Evolutionary conservation across 1,140 invertebrate genomes (phyloP).

Genomic region (Listronotus bonariensis): DNA sequence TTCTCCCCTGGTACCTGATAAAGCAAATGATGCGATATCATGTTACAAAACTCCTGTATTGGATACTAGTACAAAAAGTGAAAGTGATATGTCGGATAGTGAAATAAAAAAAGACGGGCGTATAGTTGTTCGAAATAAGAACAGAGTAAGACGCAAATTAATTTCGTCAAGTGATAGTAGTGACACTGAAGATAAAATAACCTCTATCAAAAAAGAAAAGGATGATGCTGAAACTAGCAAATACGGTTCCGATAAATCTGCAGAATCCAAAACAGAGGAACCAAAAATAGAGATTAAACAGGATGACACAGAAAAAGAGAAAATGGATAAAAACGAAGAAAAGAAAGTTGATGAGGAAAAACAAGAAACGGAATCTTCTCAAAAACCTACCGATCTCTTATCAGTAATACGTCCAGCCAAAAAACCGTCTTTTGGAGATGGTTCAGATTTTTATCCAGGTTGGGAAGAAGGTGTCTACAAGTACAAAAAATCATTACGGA

Average conservation of each 20-base stretch:
- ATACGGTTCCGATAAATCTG: neutral
- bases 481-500: slow-evolving; percentile 78
- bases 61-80: slow-evolving; percentile 15
- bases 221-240: slow-evolving; percentile 12
- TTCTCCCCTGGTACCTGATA: neutral
- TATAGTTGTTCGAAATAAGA: slow-evolving; percentile 21
- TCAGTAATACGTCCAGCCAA: slow-evolving; percentile 51
- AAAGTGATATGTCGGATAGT: slow-evolving; percentile 31
- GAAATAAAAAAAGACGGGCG: slow-evolving; percentile 31
- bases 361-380: neutral
- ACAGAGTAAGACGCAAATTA: slow-evolving; percentile 31
- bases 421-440: slow-evolving; percentile 71
- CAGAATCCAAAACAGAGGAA: neutral
- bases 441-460: slow-evolving; percentile 73
- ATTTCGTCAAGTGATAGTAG: slow-evolving; percentile 35
- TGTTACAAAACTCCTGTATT: slow-evolving; percentile 11
- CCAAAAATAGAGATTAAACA: slow-evolving; percentile 46
- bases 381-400: slow-evolving; percentile 26
- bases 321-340: slow-evolving; percentile 4
- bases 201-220: slow-evolving; percentile 2
- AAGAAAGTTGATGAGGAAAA: slow-evolving; percentile 13
- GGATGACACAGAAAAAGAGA: slow-evolving; percentile 40
- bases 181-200: slow-evolving; percentile 23
- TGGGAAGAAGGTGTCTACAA: slow-evolving; percentile 82
- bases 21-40: neutral